Conservation (phyloP, 2,888 invertebrate species). For the Ectropis crepuscularia region DNA sequence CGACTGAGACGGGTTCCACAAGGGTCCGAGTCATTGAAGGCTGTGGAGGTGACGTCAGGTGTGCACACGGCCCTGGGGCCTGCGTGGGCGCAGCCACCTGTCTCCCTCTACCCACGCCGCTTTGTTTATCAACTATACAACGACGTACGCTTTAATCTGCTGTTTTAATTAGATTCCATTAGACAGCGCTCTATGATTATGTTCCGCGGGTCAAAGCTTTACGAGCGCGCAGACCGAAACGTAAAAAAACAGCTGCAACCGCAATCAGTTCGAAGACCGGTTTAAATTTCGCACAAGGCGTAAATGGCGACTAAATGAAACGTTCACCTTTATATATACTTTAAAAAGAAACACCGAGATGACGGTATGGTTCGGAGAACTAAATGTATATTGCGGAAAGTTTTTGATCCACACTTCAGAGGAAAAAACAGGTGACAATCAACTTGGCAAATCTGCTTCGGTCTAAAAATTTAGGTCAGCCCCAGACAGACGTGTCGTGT, state of each 20-base stretch:
- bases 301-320: slow-evolving; percentile 30
- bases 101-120: slow-evolving; percentile 66
- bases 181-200: slow-evolving; percentile 37
- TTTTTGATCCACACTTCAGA: slow-evolving; percentile 37
- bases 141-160: slow-evolving; percentile 40
- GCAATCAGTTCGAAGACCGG: slow-evolving; percentile 38
- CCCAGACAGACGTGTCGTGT: slow-evolving; percentile 51
- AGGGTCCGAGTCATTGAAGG: slow-evolving; percentile 63
- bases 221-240: slow-evolving; percentile 40
- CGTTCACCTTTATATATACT: slow-evolving; percentile 27
- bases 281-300: slow-evolving; percentile 32
- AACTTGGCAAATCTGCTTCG: slow-evolving; percentile 40
- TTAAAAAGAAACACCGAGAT: slow-evolving; percentile 19
- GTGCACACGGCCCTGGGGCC: slow-evolving; percentile 78
- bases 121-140: slow-evolving; percentile 56
- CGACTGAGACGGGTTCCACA: slow-evolving; percentile 54
- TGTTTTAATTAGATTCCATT: slow-evolving; percentile 44
- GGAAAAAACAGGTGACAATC: slow-evolving; percentile 45
- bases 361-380: slow-evolving; percentile 32
- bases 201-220: slow-evolving; percentile 36
- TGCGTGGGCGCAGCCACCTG: slow-evolving; percentile 74
- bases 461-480: slow-evolving; percentile 57
- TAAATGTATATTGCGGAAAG: slow-evolving; percentile 29
- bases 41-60: slow-evolving; percentile 71
- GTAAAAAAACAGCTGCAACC: slow-evolving; percentile 41